phyloP scores from a whole-genome alignment of 2,888 invertebrate genomes.

The Girardia tigrina region DNA sequence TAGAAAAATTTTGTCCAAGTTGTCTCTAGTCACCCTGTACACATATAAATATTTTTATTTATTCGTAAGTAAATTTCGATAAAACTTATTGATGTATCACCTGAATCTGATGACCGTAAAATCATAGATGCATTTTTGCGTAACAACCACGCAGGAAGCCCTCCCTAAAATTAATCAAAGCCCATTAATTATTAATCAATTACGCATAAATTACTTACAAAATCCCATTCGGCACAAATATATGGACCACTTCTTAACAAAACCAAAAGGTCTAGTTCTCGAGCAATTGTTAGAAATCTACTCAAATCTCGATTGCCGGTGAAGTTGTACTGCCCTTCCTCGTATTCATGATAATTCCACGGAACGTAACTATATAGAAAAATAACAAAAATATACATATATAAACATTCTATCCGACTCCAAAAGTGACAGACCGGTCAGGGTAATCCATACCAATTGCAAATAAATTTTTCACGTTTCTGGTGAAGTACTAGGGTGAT shows the following conservation, averaged over 20 bases:
- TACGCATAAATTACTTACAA: conserved; percentile 48
- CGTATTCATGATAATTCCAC: conserved; percentile 72
- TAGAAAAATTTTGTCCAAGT: no score
- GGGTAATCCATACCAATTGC: no score
- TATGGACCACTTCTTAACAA: conserved; percentile 75
- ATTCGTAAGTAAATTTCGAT: no score
- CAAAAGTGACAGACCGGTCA: no score
- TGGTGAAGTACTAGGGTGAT: no score
- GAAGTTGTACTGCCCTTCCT: conserved; percentile 62
- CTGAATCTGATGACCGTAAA: conserved; percentile 46
- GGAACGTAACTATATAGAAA: conserved; percentile 63
- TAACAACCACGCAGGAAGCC: conserved; percentile 49
- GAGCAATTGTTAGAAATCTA: conserved; percentile 61
- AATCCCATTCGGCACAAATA: conserved; percentile 77
- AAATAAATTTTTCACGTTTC: no score
- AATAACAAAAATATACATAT: no score
- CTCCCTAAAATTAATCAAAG: conserved; percentile 44
- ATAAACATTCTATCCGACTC: no score
- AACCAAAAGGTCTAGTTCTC: conserved; percentile 64
- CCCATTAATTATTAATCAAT: conserved; percentile 41
- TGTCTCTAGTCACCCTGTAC: no score
- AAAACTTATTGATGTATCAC: no score
- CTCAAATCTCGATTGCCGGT: conserved; percentile 57
- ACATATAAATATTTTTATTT: no score
- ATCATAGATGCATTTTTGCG: conserved; percentile 42